Conservation (phyloP, 2,888 invertebrate species). For the Hypomecis atomaria region DNA sequence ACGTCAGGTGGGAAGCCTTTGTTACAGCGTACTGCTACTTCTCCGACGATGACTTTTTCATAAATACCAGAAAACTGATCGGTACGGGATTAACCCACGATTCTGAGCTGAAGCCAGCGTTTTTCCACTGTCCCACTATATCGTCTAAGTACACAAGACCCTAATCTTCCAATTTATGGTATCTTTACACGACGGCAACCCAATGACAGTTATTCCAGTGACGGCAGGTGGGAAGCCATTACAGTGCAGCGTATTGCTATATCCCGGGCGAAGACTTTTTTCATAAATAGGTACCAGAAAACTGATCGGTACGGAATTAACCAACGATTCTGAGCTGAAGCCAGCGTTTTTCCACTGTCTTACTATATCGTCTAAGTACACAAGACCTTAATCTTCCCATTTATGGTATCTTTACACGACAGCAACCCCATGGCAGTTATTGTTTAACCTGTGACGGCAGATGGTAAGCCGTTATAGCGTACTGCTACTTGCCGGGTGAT, state of each 20-base stretch:
- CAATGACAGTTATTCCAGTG: constrained; percentile 12
- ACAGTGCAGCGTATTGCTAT: constrained; percentile 34
- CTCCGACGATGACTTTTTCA: constrained; percentile 61
- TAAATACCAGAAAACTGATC: constrained; percentile 17
- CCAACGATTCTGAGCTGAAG: too few relatives aligned
- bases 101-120: too few relatives aligned
- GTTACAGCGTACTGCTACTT: constrained; percentile 37
- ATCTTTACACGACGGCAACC: constrained; percentile 39
- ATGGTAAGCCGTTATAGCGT: constrained; percentile 47
- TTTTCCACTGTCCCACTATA: too few relatives aligned
- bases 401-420: constrained; percentile 41
- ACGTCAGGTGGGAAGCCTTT: constrained; percentile 46
- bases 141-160: background rate
- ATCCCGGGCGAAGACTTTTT: constrained; percentile 58
- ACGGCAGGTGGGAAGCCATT: constrained; percentile 45
- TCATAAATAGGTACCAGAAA: constrained; percentile 43
- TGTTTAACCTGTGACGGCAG: constrained; percentile 22
- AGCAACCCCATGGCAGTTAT: constrained; percentile 33
- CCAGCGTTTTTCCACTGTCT: too few relatives aligned
- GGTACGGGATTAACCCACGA: too few relatives aligned
- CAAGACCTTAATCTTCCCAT: too few relatives aligned
- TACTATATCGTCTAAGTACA: background rate
- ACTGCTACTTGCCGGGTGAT: constrained; percentile 43
- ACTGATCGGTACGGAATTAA: too few relatives aligned
- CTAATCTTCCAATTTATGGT: too few relatives aligned